Evolutionary conservation across 2,888 invertebrate genomes (phyloP).

Genomic region (Stramonita haemastoma): DNA sequence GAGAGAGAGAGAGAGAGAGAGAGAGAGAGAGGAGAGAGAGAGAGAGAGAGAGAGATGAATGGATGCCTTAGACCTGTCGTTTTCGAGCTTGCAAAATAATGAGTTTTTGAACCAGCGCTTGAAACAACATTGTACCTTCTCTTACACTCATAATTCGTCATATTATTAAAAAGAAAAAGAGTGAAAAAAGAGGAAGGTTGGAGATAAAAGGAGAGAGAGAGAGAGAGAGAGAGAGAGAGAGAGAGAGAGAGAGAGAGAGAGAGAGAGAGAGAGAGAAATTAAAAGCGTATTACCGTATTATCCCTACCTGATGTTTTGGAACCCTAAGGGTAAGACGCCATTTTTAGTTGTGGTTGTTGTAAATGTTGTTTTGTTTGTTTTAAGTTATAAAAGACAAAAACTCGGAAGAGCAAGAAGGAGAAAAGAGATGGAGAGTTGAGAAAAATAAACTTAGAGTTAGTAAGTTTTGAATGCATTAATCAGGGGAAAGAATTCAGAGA

Average conservation of each 20-base stretch:
- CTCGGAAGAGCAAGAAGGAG: neutral
- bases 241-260: constrained; percentile 8
- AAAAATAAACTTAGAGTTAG: neutral
- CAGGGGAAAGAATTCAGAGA: no score
- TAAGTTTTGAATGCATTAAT: no score
- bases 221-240: neutral
- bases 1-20: neutral
- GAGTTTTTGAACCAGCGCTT: neutral
- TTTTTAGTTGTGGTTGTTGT: neutral
- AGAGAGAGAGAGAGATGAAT: no score
- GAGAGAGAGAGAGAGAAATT: neutral
- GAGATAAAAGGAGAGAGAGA: constrained; percentile 28
- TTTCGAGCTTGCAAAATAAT: neutral
- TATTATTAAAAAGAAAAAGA: constrained; percentile 20
- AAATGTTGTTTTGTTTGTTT: neutral
- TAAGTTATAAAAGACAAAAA: neutral
- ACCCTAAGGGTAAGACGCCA: no score
- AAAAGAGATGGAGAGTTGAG: neutral
- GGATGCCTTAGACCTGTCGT: neutral
- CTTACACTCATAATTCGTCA: neutral
- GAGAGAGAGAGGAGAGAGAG: neutral
- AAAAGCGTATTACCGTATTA: no score
- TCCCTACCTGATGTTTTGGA: no score
- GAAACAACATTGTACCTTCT: neutral
- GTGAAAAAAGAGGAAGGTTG: neutral